phyloP scores from a whole-genome alignment of 2,113 vertebrate species.

The Pterocles orientalis region DNA sequence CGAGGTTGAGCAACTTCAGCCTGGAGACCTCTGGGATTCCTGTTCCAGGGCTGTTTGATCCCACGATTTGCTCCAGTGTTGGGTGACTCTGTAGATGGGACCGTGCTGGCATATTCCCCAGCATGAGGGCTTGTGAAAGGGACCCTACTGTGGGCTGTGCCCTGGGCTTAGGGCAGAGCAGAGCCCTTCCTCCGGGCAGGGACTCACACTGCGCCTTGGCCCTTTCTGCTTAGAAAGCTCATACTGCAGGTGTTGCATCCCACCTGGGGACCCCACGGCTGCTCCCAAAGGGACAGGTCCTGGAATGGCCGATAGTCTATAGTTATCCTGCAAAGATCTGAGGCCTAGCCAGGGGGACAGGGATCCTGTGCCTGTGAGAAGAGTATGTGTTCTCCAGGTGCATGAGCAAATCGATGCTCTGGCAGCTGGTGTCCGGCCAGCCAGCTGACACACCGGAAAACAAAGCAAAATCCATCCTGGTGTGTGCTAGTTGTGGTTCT shows the following conservation, averaged over 20 bases:
- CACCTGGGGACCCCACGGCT: background rate
- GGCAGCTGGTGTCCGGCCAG: background rate
- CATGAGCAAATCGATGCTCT: background rate
- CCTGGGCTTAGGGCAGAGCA: background rate
- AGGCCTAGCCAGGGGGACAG: background rate
- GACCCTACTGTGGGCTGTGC: rapidly evolving
- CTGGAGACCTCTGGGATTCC: background rate
- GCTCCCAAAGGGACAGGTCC: background rate
- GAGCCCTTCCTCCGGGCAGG: background rate
- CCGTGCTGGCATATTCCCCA: rapidly evolving
- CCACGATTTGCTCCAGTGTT: background rate
- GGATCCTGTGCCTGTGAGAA: background rate
- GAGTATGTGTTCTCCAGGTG: background rate
- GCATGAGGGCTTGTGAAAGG: background rate
- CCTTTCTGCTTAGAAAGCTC: background rate
- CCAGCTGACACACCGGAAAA: background rate
- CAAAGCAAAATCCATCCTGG: background rate
- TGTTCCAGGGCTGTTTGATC: background rate
- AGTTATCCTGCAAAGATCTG: background rate
- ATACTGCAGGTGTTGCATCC: background rate
- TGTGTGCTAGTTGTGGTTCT: background rate
- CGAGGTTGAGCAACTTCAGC: background rate
- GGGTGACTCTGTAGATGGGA: background rate
- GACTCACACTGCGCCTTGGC: background rate
- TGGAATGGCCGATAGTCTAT: background rate